Evolutionary conservation across 2,113 vertebrate species (phyloP).

Genomic region (Glareola pratincola): DNA sequence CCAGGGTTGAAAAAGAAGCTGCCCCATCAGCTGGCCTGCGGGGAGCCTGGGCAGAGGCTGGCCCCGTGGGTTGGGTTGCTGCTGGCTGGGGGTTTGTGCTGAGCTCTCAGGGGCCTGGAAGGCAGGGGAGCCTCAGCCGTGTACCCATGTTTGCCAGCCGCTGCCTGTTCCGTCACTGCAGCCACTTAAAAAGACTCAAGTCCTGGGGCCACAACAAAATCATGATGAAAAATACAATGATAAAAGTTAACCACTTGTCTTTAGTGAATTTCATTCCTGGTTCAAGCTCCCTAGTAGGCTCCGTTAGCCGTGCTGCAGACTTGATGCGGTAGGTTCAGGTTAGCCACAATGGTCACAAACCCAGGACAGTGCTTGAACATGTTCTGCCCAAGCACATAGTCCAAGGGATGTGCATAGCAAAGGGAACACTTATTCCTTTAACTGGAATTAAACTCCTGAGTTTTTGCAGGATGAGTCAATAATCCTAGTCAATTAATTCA

Average conservation of each 20-base stretch:
- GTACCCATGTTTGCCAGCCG: fast-evolving
- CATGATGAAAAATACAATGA: neutral
- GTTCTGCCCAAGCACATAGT: fast-evolving
- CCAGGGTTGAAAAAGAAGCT: neutral
- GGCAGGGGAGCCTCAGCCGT: neutral
- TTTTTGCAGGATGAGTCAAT: neutral
- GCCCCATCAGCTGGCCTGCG: no score
- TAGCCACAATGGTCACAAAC: neutral
- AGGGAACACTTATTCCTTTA: neutral
- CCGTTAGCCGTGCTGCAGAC: fast-evolving
- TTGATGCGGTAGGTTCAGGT: neutral
- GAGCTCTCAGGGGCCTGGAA: fast-evolving
- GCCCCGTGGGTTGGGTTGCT: neutral
- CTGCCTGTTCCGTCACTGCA: neutral
- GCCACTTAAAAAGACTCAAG: neutral
- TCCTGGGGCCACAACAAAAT: neutral
- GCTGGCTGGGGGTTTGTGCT: neutral
- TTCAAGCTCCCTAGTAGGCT: neutral
- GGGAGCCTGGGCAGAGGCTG: neutral
- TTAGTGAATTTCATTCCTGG: neutral
- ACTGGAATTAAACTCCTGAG: neutral
- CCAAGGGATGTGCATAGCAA: neutral
- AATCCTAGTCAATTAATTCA: neutral
- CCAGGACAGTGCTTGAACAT: neutral
- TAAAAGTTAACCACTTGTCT: neutral